Evolutionary conservation across 2,797 vertebrate genomes (phyloP).

Genomic region (Tapera naevia): DNA sequence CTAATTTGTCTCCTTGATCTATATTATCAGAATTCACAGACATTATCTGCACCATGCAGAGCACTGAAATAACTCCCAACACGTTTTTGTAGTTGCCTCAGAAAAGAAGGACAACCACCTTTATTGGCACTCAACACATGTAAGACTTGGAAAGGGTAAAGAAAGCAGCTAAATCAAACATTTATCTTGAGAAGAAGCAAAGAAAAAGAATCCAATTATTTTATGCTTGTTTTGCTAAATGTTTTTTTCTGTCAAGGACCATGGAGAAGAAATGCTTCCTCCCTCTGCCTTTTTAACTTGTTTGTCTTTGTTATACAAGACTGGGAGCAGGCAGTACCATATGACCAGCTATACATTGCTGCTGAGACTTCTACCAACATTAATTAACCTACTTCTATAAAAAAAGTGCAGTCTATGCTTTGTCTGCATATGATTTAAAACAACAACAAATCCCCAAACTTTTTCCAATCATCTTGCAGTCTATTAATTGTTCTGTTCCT

Average conservation of each 20-base stretch:
- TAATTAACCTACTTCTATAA: conserved; percentile 70
- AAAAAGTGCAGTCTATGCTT: conserved; percentile 32
- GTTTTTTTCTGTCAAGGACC: conserved; percentile 51
- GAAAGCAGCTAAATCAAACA: conserved; percentile 67
- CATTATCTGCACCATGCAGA: not conserved
- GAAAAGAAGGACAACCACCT: not conserved
- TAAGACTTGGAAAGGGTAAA: conserved; percentile 50
- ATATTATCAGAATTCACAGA: conserved; percentile 16
- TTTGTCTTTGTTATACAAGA: conserved; percentile 43
- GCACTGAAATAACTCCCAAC: not conserved
- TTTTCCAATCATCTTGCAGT: not conserved
- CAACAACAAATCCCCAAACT: too few species aligned
- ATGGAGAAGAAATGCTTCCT: conserved; percentile 2
- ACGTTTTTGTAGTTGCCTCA: not conserved
- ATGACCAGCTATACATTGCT: conserved; percentile 24
- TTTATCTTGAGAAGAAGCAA: conserved; percentile 63
- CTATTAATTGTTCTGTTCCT: not conserved
- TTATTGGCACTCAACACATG: conserved; percentile 38
- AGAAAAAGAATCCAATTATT: conserved; percentile 68
- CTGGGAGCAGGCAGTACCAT: conserved; percentile 49
- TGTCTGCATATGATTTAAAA: conserved; percentile 1
- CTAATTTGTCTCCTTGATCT: not conserved
- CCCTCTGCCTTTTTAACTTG: not conserved
- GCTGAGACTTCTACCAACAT: conserved; percentile 59
- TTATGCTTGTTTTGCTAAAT: conserved; percentile 75